Evolutionary conservation across 2,113 vertebrate genomes (phyloP).

Genomic region (Paracanthobrama guichenoti): DNA sequence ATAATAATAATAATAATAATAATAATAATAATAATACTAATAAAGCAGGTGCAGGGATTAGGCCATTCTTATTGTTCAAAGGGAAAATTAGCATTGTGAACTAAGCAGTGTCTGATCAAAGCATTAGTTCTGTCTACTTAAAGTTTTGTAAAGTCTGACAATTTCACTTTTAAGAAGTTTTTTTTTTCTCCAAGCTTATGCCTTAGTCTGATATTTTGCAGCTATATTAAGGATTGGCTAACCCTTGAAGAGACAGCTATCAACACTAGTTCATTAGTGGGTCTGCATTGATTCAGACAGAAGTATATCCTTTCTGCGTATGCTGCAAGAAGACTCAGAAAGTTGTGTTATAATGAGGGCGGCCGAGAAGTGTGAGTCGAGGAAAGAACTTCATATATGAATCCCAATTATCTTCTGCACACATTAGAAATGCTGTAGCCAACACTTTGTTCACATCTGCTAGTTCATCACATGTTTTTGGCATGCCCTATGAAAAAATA

Average conservation of each 20-base stretch:
- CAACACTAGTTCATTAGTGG: constrained; percentile 16
- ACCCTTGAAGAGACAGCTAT: constrained; percentile 12
- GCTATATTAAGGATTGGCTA: background rate
- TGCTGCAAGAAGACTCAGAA: background rate
- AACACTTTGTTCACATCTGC: background rate
- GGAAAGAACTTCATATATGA: background rate
- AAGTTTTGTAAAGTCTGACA: background rate
- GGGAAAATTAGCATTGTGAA: background rate
- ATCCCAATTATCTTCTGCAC: constrained; percentile 15
- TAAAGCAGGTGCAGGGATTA: background rate
- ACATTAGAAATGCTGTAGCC: background rate
- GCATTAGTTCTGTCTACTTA: background rate
- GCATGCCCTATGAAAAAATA: background rate
- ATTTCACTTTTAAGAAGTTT: background rate
- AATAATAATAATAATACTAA: no score
- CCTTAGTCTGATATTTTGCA: background rate
- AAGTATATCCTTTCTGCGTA: background rate
- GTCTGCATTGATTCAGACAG: constrained; percentile 9
- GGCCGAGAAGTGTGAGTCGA: background rate
- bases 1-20: no score
- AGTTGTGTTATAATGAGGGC: background rate
- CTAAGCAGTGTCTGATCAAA: background rate
- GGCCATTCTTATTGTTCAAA: background rate
- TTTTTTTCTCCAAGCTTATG: background rate
- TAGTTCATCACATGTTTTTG: background rate